Evolutionary conservation across 2,888 invertebrate genomes (phyloP), one percentile per base, ranked within the genome.

Genomic region (Thelaira solivaga): DNA sequence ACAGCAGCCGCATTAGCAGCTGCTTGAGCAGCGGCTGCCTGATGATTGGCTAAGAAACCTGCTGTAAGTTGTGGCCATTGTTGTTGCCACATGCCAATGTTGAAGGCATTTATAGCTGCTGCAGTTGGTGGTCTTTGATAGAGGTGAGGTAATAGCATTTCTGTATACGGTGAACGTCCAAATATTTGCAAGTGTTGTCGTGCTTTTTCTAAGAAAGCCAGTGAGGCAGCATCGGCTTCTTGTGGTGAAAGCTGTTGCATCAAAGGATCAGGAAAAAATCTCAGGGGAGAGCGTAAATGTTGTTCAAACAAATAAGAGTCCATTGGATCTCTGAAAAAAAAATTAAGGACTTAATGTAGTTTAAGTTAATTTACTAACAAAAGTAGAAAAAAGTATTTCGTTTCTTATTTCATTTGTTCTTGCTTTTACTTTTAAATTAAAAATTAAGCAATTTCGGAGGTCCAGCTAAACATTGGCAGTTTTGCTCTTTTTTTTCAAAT

Each of bases 41-140:
- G 88, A 79, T 88, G 87, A 72, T 86, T 88, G 65, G 89, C 89
- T 68, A 89, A 74, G 73, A 89, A 89, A 20, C 89, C 89, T 13
- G 89, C 89, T 4, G 89, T 88, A n/a, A 89, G 69, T 74, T 89
- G 89, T 0, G 89, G 89, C 89, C 89, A 89, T 80, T 89, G 89
- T 34, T 89, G 89, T 76, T 89, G 89, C 89, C 89, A 89, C 82
- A 89, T 86, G 65, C 89, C 89, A 41, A 89, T 83, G 81, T 89
- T 89, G 59, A 89, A 85, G 57, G 89, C 89, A 81, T 87, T 87
- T 41, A 89, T 81, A 22, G 87, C 87, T 20, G 87, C 87, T 0
- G 81, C 75, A n/a, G 84, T 57, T 5, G 84, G 81, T 49, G 87
- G 86, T 43, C 89, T 86, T 80, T 89, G 89, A 82, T 89, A 89